A percentile compares a stretch with the other conserved stretches of the same genome.
Evolutionary conservation across 2,888 invertebrate species (phyloP).

Genomic region (Dyspetes luteomarginatus): DNA sequence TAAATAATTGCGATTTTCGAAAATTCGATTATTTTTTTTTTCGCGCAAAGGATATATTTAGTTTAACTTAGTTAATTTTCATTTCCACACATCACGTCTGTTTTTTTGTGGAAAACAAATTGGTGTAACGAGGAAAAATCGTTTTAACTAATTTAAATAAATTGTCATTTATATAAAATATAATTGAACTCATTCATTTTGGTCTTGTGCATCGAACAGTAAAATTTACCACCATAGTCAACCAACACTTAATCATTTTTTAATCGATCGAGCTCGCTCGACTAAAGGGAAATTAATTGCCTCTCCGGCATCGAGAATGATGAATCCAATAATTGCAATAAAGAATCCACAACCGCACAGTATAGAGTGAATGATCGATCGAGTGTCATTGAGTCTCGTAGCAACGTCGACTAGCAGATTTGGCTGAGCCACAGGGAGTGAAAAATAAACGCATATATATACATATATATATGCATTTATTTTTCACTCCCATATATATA

Average conservation of each 20-base stretch:
- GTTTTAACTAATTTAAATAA: too few species aligned
- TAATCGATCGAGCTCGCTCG: not conserved
- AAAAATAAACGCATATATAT: conserved; percentile 9
- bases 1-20: too few species aligned
- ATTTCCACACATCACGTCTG: too few species aligned
- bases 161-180: too few species aligned
- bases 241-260: too few species aligned
- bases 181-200: too few species aligned
- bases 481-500: not conserved
- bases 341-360: not conserved
- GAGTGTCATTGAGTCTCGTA: conserved; percentile 9
- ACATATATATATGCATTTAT: not conserved
- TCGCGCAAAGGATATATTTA: too few species aligned
- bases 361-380: conserved; percentile 20
- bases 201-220: not conserved
- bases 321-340: conserved; percentile 12
- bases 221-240: too few species aligned
- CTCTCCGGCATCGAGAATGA: not conserved
- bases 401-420: conserved; percentile 15
- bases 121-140: too few species aligned
- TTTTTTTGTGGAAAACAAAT: too few species aligned
- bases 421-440: conserved; percentile 8
- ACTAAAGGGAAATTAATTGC: not conserved
- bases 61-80: too few species aligned
- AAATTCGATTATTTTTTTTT: too few species aligned